Evolutionary conservation across 2,113 vertebrate genomes (phyloP), one percentile per base, ranked within the genome.

Genomic region (Struthio camelus): DNA sequence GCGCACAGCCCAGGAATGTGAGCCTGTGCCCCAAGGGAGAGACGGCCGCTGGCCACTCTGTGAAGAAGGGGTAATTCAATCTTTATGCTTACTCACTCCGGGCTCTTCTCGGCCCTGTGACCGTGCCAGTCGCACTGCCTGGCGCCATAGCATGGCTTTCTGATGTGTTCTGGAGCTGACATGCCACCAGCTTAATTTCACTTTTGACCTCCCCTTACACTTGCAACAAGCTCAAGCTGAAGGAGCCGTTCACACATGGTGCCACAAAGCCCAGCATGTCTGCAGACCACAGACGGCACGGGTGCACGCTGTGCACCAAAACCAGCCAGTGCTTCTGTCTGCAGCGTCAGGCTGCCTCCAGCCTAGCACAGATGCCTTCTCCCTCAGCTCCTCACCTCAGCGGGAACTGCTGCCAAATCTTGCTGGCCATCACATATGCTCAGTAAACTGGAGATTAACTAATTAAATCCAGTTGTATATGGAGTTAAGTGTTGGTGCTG

Each of bases 1-100:
- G 67, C 0, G 12, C 0, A 0, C 24, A 38, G 36, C 50, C 54
- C 0, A 0, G 27, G 3, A 0, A 44, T 1, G 3, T 0, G 34
- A 78, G 62, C 46, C 1, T 2, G 62, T 81, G 80, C 85, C 80
- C 2, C 1, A 0, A 1, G 69, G 87, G 11, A 16, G 70, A 81
- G 73, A 56, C 79, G 8, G 32, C 56, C 56, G 4, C 71, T 0
- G 0, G 19, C 48, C 25, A 16, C 1, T 3, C 56, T 40, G 58
- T 6, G 27, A 54, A 38, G 82, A 56, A 58, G 81, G 51, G 1
- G 19, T 54, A 78, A 83, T 77, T 30, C 71, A 67, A 14, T 66
- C 82, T 85, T 80, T 69, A 79, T 13, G 5, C 77, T 76, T 58
- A 38, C 89, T 80, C 5, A 2, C 79, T 53, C 79, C 0, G 3